Percentiles rank a stretch among this genome's conserved stretches.
Evolutionary conservation across 2,888 invertebrate species (phyloP).

Genomic region (Mystacides longicornis): DNA sequence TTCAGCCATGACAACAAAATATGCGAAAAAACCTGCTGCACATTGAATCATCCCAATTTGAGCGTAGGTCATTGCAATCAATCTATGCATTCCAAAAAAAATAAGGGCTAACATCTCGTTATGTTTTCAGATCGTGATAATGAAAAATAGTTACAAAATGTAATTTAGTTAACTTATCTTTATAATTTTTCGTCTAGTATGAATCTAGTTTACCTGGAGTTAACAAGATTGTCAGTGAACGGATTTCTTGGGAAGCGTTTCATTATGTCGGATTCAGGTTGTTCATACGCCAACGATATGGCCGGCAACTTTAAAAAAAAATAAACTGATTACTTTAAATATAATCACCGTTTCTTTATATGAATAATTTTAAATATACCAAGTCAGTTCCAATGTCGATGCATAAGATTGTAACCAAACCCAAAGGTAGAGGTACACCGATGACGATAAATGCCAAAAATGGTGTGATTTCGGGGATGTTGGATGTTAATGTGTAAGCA

Average conservation of each 20-base stretch:
- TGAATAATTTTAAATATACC: slow-evolving; percentile 55
- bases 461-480: slow-evolving; percentile 97
- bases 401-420: slow-evolving; percentile 96
- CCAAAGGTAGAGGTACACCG: slow-evolving; percentile 90
- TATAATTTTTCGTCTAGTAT: too few species aligned
- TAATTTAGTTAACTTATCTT: too few species aligned
- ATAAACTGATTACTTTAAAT: neutral
- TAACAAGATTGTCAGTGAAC: slow-evolving; percentile 78
- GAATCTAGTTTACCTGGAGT: slow-evolving; percentile 69
- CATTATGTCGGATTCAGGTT: slow-evolving; percentile 83
- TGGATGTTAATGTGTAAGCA: slow-evolving; percentile 93
- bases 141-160: too few species aligned
- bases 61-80: neutral
- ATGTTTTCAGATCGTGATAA: too few species aligned
- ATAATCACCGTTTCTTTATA: neutral
- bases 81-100: neutral
- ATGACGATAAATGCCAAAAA: slow-evolving; percentile 95
- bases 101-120: too few species aligned
- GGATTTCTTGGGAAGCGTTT: slow-evolving; percentile 79
- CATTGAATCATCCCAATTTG: neutral
- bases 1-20: neutral
- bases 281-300: slow-evolving; percentile 81
- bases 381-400: slow-evolving; percentile 99
- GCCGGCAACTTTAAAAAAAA: slow-evolving; percentile 54
- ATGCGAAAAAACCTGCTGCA: neutral